These are phyloP conservation scores for Cirrhinus molitorella DNA, from an alignment of 2,797 vertebrate species.

Conservation along the genomic window DNA sequence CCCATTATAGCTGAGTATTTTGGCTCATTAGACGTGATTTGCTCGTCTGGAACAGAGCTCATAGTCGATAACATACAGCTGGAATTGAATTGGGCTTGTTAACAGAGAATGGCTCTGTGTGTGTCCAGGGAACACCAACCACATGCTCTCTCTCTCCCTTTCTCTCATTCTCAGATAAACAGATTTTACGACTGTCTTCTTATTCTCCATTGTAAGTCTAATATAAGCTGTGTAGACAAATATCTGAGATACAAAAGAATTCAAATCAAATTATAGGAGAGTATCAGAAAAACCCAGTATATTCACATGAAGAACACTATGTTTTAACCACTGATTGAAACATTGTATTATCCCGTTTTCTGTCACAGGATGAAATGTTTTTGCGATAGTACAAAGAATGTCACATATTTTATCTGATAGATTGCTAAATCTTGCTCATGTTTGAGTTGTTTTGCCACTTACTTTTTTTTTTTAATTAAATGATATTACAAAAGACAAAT, in stretches of 20 bases:
- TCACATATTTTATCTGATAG: not conserved
- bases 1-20: slow-evolving; percentile 57
- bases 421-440: not conserved
- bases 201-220: slow-evolving; percentile 6
- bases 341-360: not conserved
- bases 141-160: not conserved
- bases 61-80: slow-evolving; percentile 58
- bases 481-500: not conserved
- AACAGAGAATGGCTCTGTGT: slow-evolving; percentile 47
- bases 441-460: not conserved
- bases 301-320: not conserved
- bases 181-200: not conserved
- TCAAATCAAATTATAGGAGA: not conserved
- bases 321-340: not conserved
- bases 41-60: slow-evolving; percentile 42
- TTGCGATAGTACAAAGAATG: not conserved
- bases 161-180: slow-evolving; percentile 12
- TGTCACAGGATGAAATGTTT: not conserved
- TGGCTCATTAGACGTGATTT: slow-evolving; percentile 62
- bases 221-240: not conserved
- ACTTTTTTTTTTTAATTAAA: not conserved
- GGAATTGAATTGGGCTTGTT: slow-evolving; percentile 59
- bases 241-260: slow-evolving; percentile 2
- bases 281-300: not conserved
- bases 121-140: slow-evolving; percentile 39